Evolutionary conservation across 2,113 vertebrate genomes (phyloP).

Genomic region (Calonectris borealis): DNA sequence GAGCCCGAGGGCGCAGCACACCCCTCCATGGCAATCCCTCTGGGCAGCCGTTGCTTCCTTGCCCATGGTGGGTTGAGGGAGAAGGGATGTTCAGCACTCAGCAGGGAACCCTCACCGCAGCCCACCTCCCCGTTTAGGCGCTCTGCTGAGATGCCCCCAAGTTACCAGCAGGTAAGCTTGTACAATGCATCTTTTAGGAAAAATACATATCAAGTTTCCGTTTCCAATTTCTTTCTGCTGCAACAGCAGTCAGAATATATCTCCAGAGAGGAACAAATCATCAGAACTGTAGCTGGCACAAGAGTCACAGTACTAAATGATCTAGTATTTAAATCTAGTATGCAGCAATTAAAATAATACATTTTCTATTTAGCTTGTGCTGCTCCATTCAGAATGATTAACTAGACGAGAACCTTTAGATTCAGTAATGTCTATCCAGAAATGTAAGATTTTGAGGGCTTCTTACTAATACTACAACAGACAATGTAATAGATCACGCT

Average conservation of each 20-base stretch:
- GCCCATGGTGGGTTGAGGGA: accelerated
- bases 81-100: not conserved
- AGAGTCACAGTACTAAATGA: not conserved
- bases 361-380: not conserved
- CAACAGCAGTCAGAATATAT: slow-evolving; percentile 4
- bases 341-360: not conserved
- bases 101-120: not conserved
- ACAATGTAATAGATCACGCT: not conserved
- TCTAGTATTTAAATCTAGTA: not conserved
- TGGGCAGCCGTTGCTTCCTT: not conserved
- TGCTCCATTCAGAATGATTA: not conserved
- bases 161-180: slow-evolving; percentile 8
- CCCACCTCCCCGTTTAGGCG: slow-evolving; percentile 57
- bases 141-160: slow-evolving; percentile 17
- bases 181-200: not conserved
- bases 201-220: not conserved
- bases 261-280: not conserved
- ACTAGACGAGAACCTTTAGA: not conserved
- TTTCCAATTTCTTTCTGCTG: slow-evolving; percentile 10
- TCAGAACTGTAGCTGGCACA: not conserved
- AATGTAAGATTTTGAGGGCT: not conserved
- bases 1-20: accelerated
- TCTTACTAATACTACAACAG: not conserved
- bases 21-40: not conserved
- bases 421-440: not conserved